Percentiles rank a stretch among this genome's conserved stretches.
phyloP scores from a whole-genome alignment of 2,888 invertebrate species.

The Leptinotarsa juncta region DNA sequence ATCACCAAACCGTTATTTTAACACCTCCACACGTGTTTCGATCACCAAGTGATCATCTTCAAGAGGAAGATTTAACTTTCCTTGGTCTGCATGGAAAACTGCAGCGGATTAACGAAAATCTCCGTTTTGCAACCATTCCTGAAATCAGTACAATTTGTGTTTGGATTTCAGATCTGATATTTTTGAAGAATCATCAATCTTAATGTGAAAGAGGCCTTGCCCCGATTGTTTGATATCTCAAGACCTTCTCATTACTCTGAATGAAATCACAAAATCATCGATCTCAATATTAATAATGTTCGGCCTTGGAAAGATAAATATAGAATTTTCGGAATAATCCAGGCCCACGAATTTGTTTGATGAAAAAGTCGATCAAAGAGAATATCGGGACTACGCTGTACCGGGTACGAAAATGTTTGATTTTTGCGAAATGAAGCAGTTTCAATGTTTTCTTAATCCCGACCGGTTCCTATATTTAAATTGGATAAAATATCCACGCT shows the following conservation, averaged over 20 bases:
- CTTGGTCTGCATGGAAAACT: too few relatives aligned
- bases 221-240: background rate
- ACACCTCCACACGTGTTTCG: too few relatives aligned
- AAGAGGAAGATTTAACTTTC: too few relatives aligned
- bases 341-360: background rate
- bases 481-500: background rate
- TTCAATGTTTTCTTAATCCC: background rate
- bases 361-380: background rate
- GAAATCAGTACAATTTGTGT: too few relatives aligned
- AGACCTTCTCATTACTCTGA: background rate
- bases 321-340: constrained; percentile 9
- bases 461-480: constrained; percentile 12
- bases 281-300: background rate
- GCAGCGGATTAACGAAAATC: too few relatives aligned
- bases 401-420: constrained; percentile 10
- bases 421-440: background rate
- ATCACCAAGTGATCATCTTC: too few relatives aligned
- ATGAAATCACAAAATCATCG: background rate
- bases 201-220: background rate
- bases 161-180: background rate
- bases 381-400: constrained; percentile 8
- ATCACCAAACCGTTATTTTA: too few relatives aligned
- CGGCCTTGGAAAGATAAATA: constrained; percentile 11
- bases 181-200: background rate
- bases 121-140: too few relatives aligned